Conservation (phyloP, 2,888 invertebrate species). For the Sminthurides aquaticus region DNA sequence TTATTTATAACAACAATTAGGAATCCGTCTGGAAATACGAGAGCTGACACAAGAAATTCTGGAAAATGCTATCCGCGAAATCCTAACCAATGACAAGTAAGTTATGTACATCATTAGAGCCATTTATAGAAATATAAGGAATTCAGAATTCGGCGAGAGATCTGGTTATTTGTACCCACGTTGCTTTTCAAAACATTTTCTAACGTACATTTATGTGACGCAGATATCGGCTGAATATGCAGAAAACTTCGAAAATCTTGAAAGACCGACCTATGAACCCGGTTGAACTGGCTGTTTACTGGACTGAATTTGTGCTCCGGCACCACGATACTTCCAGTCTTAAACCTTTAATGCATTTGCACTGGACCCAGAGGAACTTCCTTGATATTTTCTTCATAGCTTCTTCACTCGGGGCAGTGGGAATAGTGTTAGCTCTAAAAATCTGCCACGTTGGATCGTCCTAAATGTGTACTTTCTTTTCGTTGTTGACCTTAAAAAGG, state of each 20-base stretch:
- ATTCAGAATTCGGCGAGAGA: no score
- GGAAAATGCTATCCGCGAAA: constrained; percentile 10
- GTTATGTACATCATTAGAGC: background rate
- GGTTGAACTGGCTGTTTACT: constrained; percentile 30
- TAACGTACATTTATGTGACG: background rate
- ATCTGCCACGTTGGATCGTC: no score
- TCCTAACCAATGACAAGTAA: constrained; percentile 13
- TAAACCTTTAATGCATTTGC: constrained; percentile 25
- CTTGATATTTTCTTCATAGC: constrained; percentile 26
- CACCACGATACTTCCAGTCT: constrained; percentile 27
- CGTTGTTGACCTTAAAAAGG: no score
- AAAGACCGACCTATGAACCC: constrained; percentile 29
- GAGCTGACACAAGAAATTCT: constrained; percentile 1
- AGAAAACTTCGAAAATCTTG: constrained; percentile 26
- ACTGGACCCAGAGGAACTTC: constrained; percentile 24
- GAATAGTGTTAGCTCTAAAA: no score
- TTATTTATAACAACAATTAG: no score
- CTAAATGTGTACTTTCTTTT: no score
- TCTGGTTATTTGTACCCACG: no score
- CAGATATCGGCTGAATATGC: constrained; percentile 32
- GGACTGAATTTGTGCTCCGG: constrained; percentile 35
- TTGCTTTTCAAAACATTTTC: no score
- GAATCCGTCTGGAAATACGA: constrained; percentile 13
- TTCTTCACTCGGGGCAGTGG: background rate
- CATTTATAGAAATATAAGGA: no score